These are phyloP conservation scores for Pantherophis guttatus DNA, from an alignment of 2,113 vertebrate species.

Conservation along the genomic window DNA sequence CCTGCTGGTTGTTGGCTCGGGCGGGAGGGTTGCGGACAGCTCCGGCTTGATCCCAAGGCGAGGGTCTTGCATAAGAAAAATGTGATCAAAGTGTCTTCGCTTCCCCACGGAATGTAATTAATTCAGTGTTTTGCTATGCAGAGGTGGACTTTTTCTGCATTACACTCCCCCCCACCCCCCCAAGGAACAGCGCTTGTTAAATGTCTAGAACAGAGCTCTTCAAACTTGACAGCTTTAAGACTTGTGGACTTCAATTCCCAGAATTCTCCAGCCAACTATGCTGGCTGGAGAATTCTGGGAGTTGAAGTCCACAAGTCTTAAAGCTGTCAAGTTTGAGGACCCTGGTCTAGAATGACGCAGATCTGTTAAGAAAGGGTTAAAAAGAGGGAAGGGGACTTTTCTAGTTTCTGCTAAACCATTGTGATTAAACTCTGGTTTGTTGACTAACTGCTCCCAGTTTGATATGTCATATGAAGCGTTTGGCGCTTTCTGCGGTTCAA, in stretches of 20 bases:
- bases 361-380: not conserved
- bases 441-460: not conserved
- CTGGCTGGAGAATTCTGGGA: too few species aligned
- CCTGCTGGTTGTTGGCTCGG: not conserved
- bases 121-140: not conserved
- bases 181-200: not conserved
- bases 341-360: not conserved
- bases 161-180: not conserved
- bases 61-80: not conserved
- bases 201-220: not conserved
- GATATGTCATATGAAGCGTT: not conserved
- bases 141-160: not conserved
- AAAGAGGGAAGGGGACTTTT: not conserved
- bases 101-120: not conserved
- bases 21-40: rapidly evolving
- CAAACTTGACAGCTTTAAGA: too few species aligned
- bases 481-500: not conserved
- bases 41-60: not conserved
- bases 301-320: too few species aligned
- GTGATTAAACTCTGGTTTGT: not conserved
- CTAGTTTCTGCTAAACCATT: not conserved
- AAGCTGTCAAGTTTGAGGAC: too few species aligned
- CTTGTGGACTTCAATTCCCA: too few species aligned
- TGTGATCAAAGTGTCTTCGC: not conserved
- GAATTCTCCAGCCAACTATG: too few species aligned